Evolutionary conservation across 1,140 invertebrate species (phyloP).

Genomic region (Platorchestia sp.): DNA sequence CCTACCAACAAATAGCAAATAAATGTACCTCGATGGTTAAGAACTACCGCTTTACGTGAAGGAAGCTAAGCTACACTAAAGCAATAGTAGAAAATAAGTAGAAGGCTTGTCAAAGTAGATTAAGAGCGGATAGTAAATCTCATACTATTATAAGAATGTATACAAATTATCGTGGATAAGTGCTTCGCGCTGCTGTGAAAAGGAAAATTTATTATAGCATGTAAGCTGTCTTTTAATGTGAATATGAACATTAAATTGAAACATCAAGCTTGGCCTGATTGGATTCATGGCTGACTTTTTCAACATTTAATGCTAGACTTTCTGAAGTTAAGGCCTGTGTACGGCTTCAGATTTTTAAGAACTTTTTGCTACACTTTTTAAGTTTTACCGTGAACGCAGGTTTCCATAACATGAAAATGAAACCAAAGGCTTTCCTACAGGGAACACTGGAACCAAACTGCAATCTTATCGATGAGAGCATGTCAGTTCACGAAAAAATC

Average conservation of each 20-base stretch:
- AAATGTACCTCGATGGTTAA: neutral
- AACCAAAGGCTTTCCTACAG: too few species aligned
- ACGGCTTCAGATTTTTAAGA: too few species aligned
- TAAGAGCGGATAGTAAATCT: neutral
- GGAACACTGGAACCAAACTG: too few species aligned
- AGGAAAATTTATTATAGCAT: neutral
- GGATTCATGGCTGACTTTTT: neutral
- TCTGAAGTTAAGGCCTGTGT: neutral
- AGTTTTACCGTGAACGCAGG: too few species aligned
- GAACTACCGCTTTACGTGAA: neutral
- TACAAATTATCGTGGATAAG: neutral
- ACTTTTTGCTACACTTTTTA: too few species aligned
- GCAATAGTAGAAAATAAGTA: neutral
- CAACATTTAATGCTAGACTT: neutral
- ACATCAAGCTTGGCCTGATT: neutral
- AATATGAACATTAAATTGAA: neutral
- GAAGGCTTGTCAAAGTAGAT: neutral
- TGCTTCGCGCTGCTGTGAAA: neutral
- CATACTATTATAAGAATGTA: neutral
- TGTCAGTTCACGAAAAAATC: too few species aligned
- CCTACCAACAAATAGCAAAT: too few species aligned
- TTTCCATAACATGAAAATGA: too few species aligned
- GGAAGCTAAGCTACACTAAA: neutral
- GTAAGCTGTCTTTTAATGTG: neutral
- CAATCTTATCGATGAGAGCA: too few species aligned